phyloP scores from a whole-genome alignment of 2,113 vertebrate species.

The Gobiocypris rarus region DNA sequence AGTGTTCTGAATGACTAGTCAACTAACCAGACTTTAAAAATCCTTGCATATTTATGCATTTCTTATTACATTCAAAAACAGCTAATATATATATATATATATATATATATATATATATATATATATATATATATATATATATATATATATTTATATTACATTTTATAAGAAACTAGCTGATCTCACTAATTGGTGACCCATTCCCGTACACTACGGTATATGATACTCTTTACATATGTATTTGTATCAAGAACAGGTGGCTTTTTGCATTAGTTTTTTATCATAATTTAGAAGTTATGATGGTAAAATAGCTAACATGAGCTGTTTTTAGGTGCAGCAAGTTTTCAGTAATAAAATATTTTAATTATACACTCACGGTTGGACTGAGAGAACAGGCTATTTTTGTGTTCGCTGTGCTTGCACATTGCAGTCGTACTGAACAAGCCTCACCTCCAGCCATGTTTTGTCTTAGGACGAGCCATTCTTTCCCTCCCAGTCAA shows the following conservation, averaged over 20 bases:
- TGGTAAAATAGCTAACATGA: neutral
- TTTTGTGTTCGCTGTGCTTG: slow-evolving; percentile 25
- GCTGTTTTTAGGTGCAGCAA: neutral
- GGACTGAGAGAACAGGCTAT: neutral
- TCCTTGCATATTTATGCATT: neutral
- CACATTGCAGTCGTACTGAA: slow-evolving; percentile 41
- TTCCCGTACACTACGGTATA: no score
- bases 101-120: no score
- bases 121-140: no score
- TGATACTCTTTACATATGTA: no score
- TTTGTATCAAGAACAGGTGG: no score
- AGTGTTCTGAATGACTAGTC: neutral
- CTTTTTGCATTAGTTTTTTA: no score
- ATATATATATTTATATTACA: no score
- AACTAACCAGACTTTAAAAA: neutral
- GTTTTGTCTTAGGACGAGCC: slow-evolving; percentile 68
- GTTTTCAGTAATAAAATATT: neutral
- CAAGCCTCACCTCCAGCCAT: slow-evolving; percentile 48
- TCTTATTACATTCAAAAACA: neutral
- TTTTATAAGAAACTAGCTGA: no score
- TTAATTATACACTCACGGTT: neutral
- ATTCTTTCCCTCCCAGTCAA: slow-evolving; percentile 64
- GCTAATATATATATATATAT: no score
- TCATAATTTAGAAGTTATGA: no score
- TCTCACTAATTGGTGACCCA: no score